A percentile compares a stretch with the other conserved stretches of the same genome.
phyloP scores from a whole-genome alignment of 2,113 vertebrate genomes.

The human region DNA sequence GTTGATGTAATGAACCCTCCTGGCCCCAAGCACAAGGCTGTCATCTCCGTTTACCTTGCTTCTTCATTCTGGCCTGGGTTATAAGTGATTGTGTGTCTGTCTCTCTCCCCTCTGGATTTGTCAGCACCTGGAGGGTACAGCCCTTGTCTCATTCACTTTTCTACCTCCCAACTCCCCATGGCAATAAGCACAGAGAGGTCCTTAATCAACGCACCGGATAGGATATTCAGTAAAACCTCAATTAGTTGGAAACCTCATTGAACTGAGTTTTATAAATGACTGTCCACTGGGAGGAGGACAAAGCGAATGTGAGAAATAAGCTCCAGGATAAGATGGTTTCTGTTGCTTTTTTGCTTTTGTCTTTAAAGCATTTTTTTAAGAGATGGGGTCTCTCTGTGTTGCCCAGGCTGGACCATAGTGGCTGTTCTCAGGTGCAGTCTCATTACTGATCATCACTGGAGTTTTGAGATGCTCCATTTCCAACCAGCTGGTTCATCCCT shows the following conservation, averaged over 20 bases:
- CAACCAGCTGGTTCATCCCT: neutral
- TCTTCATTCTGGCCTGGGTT: neutral
- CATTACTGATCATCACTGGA: neutral
- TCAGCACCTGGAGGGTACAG: neutral
- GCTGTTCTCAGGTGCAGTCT: neutral
- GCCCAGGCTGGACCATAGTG: neutral
- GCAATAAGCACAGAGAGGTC: neutral
- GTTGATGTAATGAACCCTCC: conserved; percentile 18
- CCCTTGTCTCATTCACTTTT: neutral
- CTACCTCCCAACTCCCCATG: neutral
- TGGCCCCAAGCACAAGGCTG: conserved; percentile 1
- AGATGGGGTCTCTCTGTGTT: neutral
- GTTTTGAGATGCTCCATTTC: neutral
- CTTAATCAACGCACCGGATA: neutral
- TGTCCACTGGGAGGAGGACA: neutral
- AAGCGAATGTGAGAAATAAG: neutral
- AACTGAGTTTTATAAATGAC: neutral
- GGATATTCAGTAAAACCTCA: neutral
- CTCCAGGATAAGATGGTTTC: neutral
- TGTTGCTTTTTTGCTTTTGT: neutral
- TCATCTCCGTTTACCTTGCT: neutral
- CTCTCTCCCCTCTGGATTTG: neutral
- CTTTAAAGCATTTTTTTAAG: neutral
- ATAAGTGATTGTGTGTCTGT: neutral
- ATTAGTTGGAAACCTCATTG: neutral